Evolutionary conservation across 2,797 vertebrate genomes (phyloP).

Genomic region (Tenualosa thibaudeaui): DNA sequence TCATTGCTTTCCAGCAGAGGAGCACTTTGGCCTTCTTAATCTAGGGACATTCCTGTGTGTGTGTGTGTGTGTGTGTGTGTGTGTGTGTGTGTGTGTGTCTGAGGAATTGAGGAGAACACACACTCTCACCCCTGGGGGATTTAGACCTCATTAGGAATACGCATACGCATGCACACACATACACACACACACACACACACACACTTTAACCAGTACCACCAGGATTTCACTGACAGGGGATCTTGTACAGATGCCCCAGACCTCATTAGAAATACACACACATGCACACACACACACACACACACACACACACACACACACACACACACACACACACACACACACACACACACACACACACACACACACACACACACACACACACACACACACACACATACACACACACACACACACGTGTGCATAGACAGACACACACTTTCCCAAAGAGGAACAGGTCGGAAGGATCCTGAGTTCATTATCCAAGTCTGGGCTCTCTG

Average conservation of each 20-base stretch:
- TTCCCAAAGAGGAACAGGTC: neutral
- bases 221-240: too few relatives aligned
- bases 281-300: neutral
- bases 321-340: neutral
- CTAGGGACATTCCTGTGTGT: constrained; percentile 35
- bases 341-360: neutral
- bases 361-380: neutral
- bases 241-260: too few relatives aligned
- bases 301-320: neutral
- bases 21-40: constrained; percentile 50
- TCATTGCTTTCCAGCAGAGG: constrained; percentile 28
- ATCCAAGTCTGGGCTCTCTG: neutral
- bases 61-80: constrained; percentile 14
- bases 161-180: neutral
- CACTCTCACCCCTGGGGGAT: neutral
- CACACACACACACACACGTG: neutral
- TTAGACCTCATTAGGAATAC: neutral
- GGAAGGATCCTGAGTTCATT: neutral
- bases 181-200: neutral
- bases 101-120: neutral
- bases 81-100: neutral
- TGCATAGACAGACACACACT: neutral
- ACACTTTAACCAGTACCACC: too few relatives aligned
- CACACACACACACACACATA: neutral
- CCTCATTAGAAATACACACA: neutral